Evolutionary conservation across 2,797 vertebrate genomes (phyloP).

Genomic region (Arrhamphus sclerolepis): DNA sequence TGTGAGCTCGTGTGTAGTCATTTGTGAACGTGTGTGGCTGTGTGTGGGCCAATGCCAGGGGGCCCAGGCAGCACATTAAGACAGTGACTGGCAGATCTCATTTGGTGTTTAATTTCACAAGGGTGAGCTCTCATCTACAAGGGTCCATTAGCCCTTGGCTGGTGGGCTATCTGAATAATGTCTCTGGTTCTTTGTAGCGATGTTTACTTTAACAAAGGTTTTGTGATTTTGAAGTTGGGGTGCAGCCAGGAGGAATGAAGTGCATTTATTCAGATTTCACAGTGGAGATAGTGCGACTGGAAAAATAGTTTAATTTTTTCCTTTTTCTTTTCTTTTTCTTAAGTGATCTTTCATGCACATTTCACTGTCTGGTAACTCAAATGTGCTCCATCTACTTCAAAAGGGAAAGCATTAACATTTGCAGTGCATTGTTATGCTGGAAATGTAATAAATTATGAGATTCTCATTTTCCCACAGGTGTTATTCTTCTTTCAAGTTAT

Average conservation of each 20-base stretch:
- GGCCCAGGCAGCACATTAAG: slow-evolving; percentile 61
- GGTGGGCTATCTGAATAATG: slow-evolving; percentile 35
- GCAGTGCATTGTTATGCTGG: too few relatives aligned
- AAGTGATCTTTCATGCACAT: too few relatives aligned
- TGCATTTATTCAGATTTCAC: not conserved
- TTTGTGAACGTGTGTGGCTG: slow-evolving; percentile 24
- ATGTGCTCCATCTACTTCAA: too few relatives aligned
- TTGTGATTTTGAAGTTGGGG: not conserved
- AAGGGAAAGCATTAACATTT: too few relatives aligned
- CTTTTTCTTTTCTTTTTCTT: not conserved
- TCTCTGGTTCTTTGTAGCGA: slow-evolving; percentile 20
- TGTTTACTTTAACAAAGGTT: slow-evolving; percentile 29
- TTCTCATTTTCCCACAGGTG: too few relatives aligned
- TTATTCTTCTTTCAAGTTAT: too few relatives aligned
- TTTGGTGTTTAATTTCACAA: slow-evolving; percentile 76
- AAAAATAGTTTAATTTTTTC: not conserved
- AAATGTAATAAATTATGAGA: too few relatives aligned
- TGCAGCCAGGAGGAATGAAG: not conserved
- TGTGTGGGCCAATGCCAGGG: slow-evolving; percentile 47
- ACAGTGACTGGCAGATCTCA: slow-evolving; percentile 76
- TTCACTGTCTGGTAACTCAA: too few relatives aligned
- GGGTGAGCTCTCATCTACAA: slow-evolving; percentile 53
- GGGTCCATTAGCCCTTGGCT: slow-evolving; percentile 51
- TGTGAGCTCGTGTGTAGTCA: not conserved
- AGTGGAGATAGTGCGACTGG: not conserved